Base-by-base conservation (phyloP, 2,888 invertebrate genomes). In the Isoperla grammatica region DNA sequence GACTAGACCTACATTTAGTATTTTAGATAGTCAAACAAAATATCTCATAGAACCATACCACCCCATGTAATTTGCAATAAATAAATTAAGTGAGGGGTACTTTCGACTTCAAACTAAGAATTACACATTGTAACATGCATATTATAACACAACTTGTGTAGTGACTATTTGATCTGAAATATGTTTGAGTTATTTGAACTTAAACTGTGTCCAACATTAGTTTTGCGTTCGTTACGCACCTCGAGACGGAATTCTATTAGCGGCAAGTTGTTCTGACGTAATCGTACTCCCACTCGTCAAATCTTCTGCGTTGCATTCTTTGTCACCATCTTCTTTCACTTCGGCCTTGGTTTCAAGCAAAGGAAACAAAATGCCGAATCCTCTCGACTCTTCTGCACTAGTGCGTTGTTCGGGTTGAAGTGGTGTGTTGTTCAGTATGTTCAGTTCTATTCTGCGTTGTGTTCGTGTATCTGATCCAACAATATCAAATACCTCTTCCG, bases 161-260 rank as follows among this genome's bases (percentile, higher is more conserved):
- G n/a, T n/a, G n/a, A n/a, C n/a, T n/a, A n/a, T n/a, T n/a, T n/a
- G n/a, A n/a, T n/a, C n/a, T n/a, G n/a, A n/a, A n/a, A n/a, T n/a
- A n/a, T n/a, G 17, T 3, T 43, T 6, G 9, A 43, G 15, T 43
- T 39, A 9, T 59, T 12, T 56, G 37, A 50, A 49, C n/a, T n/a
- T n/a, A n/a, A n/a, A n/a, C n/a, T n/a, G n/a, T n/a, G n/a, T n/a
- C n/a, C n/a, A n/a, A n/a, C n/a, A n/a, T n/a, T n/a, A n/a, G n/a
- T n/a, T n/a, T n/a, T n/a, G n/a, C n/a, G 29, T 29, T 6, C 4
- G 29, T 4, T 59, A 42, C 67, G 68, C 72, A 78, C 77, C 80
- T 73, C 82, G 83, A 49, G 76, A 74, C 2, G 87, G 81, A 64
- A 94, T 79, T 71, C 85, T 83, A 66, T 90, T 88, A 37, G 78